These are phyloP conservation scores for Idaea straminata DNA, from an alignment of 2,888 invertebrate genomes.

Conservation along the genomic window DNA sequence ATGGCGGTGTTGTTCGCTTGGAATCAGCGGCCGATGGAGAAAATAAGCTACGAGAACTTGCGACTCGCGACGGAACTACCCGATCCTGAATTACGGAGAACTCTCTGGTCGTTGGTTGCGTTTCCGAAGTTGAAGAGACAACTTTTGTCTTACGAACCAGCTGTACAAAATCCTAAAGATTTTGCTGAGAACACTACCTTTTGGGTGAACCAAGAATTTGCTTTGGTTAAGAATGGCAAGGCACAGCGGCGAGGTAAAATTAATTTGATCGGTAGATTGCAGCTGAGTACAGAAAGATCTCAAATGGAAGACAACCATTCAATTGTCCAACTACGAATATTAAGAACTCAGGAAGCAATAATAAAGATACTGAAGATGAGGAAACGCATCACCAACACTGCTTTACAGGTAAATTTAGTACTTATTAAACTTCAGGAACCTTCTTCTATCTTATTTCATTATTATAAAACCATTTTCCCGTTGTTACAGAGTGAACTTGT, in stretches of 20 bases:
- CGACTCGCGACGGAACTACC: slow-evolving; percentile 97
- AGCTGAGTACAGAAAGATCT: slow-evolving; percentile 95
- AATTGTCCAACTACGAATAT: slow-evolving; percentile 96
- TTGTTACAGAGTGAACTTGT: slow-evolving; percentile 91
- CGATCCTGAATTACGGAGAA: slow-evolving; percentile 95
- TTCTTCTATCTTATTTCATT: not conserved
- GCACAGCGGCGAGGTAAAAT: slow-evolving; percentile 96
- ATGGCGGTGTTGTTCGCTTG: slow-evolving; percentile 99
- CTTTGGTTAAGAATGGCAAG: slow-evolving; percentile 96
- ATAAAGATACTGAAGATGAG: slow-evolving; percentile 99
- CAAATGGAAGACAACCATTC: slow-evolving; percentile 99
- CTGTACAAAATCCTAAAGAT: slow-evolving; percentile 93
- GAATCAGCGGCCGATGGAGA: slow-evolving; percentile 97
- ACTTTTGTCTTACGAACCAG: slow-evolving; percentile 89
- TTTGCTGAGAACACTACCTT: slow-evolving; percentile 95
- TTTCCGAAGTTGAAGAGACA: slow-evolving; percentile 98
- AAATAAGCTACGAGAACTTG: slow-evolving; percentile 97
- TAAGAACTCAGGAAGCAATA: slow-evolving; percentile 97
- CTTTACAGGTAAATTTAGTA: slow-evolving; percentile 85
- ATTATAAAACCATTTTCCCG: slow-evolving; percentile 9
- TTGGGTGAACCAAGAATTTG: slow-evolving; percentile 99
- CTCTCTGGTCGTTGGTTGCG: slow-evolving; percentile 96
- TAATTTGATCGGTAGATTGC: slow-evolving; percentile 96
- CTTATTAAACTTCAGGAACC: not conserved
- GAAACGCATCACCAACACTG: slow-evolving; percentile 95